Percentiles rank a stretch among this genome's conserved stretches.
These are phyloP conservation scores for Ephialtes manifestator DNA, from an alignment of 2,888 invertebrate species.

Conservation along the genomic window DNA sequence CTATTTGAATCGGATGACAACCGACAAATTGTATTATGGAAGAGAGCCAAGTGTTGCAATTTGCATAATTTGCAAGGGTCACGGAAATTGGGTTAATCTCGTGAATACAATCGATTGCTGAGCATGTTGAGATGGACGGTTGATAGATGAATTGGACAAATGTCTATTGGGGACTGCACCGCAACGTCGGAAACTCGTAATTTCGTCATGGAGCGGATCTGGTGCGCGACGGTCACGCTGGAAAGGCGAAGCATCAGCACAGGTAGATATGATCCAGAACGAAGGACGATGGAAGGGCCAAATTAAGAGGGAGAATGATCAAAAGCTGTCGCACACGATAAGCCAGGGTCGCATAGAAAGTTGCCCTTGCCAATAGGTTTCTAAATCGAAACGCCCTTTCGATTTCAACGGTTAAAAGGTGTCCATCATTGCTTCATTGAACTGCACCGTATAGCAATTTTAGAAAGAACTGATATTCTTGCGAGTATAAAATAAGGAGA, in stretches of 20 bases:
- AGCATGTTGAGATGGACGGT: not conserved
- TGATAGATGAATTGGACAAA: constrained; percentile 1
- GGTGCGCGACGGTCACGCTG: constrained; percentile 10
- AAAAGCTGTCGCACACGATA: not conserved
- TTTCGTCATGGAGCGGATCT: constrained; percentile 11
- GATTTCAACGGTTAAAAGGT: too few species aligned
- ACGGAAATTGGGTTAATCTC: not conserved
- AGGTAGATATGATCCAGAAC: not conserved
- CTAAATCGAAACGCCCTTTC: too few species aligned
- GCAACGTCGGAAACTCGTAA: constrained; percentile 33
- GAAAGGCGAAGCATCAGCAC: not conserved
- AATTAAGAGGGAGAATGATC: not conserved
- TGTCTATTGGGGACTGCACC: constrained; percentile 7
- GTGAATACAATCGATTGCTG: constrained; percentile 2
- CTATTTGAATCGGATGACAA: not conserved
- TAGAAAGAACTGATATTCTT: too few species aligned
- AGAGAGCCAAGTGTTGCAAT: not conserved
- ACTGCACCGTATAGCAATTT: too few species aligned
- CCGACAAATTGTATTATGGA: not conserved
- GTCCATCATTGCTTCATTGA: too few species aligned
- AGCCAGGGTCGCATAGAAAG: not conserved
- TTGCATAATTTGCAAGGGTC: not conserved
- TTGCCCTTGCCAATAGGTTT: too few species aligned
- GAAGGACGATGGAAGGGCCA: not conserved
- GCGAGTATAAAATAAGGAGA: too few species aligned